Conservation (phyloP, 2,113 vertebrate species). For the Burhinus bistriatus region DNA sequence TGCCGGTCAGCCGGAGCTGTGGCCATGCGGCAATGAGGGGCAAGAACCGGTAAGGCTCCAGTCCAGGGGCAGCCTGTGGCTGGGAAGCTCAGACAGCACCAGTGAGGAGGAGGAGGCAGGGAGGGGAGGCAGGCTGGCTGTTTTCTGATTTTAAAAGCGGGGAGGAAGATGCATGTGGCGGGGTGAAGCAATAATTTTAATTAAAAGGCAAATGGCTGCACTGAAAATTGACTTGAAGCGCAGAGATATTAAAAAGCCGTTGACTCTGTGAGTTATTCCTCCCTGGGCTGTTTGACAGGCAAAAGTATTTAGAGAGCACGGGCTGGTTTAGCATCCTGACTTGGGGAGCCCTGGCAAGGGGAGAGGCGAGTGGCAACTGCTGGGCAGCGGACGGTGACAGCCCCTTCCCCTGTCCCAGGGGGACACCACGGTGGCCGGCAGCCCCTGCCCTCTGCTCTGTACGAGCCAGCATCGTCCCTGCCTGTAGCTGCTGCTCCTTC, state of each 20-base stretch:
- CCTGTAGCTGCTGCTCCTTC: not conserved
- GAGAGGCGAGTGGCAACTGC: not conserved
- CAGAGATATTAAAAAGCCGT: conserved; percentile 72
- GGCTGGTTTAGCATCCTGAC: not conserved
- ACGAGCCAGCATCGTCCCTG: rapidly evolving
- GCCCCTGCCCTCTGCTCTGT: not conserved
- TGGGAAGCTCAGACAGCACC: not conserved
- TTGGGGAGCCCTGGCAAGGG: not conserved
- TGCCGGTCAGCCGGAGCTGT: rapidly evolving
- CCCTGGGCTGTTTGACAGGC: not conserved
- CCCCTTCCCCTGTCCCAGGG: not conserved
- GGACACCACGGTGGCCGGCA: not conserved
- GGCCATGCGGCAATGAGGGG: rapidly evolving
- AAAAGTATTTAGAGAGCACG: not conserved
- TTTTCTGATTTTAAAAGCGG: not conserved
- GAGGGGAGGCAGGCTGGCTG: not conserved
- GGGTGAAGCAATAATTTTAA: conserved; percentile 69
- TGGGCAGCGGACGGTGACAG: not conserved
- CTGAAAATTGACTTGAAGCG: conserved; percentile 57
- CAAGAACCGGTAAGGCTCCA: not conserved
- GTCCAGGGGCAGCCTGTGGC: not conserved
- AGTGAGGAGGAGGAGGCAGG: not conserved
- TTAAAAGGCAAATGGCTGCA: conserved; percentile 69
- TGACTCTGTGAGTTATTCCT: conserved; percentile 37
- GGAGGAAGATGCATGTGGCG: not conserved